These are phyloP conservation scores for Eilema caniola DNA, from an alignment of 2,888 invertebrate species.

Conservation along the genomic window DNA sequence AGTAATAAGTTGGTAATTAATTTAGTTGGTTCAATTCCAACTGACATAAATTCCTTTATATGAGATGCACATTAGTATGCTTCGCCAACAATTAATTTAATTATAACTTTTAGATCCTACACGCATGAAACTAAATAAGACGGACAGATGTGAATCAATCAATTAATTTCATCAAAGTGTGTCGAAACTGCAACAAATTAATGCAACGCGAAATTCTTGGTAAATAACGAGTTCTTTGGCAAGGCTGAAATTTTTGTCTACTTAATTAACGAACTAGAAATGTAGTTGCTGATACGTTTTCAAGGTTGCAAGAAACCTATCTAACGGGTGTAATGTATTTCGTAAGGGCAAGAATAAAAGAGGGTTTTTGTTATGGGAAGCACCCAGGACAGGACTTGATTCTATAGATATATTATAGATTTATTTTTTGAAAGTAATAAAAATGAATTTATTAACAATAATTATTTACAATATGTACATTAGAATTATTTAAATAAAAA, in stretches of 20 bases:
- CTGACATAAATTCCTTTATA: conserved; percentile 62
- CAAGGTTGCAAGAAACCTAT: background rate
- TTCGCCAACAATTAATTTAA: conserved; percentile 60
- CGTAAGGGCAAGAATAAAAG: background rate
- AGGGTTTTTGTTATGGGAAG: too few species aligned
- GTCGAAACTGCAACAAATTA: conserved; percentile 36
- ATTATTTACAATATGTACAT: too few species aligned
- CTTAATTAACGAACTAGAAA: conserved; percentile 39
- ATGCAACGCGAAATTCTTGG: conserved; percentile 30
- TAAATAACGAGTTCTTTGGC: conserved; percentile 41
- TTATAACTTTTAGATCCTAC: conserved; percentile 48
- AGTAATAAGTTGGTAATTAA: conserved; percentile 32
- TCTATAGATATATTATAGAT: too few species aligned
- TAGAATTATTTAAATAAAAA: too few species aligned
- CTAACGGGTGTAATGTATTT: background rate
- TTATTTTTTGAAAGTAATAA: too few species aligned
- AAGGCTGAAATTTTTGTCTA: conserved; percentile 49
- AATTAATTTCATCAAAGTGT: conserved; percentile 26
- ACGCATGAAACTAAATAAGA: conserved; percentile 6
- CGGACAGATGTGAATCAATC: conserved; percentile 17
- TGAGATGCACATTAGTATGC: conserved; percentile 49
- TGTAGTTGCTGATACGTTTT: conserved; percentile 1
- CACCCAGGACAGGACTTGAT: too few species aligned
- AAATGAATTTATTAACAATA: too few species aligned
- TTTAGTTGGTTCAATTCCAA: conserved; percentile 65